These are phyloP conservation scores for Saccostrea echinata DNA, from an alignment of 1,140 invertebrate genomes.

Conservation along the genomic window DNA sequence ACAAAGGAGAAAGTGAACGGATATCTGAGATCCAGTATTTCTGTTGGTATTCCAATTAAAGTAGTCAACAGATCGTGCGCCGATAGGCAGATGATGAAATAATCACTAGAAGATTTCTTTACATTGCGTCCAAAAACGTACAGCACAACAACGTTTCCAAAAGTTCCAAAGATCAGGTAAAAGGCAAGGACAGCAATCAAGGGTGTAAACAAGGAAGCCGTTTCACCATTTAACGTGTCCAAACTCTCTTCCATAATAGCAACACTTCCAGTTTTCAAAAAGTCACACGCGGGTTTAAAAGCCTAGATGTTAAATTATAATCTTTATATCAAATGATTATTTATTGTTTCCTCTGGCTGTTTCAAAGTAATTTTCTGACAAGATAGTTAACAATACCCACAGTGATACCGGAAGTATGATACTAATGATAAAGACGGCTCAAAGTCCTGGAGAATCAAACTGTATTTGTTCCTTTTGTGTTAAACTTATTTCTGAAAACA, in stretches of 20 bases:
- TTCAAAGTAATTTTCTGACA: no score
- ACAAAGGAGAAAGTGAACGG: not conserved
- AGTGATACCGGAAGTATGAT: no score
- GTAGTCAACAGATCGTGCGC: not conserved
- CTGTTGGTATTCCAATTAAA: conserved; percentile 11
- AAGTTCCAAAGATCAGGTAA: not conserved
- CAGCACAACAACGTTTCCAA: not conserved
- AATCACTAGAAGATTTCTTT: not conserved
- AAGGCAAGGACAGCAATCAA: not conserved
- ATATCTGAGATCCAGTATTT: not conserved
- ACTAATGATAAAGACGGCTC: no score
- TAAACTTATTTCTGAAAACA: no score
- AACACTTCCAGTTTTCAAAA: not conserved
- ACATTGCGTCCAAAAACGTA: not conserved
- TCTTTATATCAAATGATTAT: no score
- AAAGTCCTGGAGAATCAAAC: no score
- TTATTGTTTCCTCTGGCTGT: no score
- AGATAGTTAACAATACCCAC: no score
- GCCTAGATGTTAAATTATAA: no score
- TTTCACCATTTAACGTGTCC: not conserved
- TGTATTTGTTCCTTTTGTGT: no score
- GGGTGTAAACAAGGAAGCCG: not conserved
- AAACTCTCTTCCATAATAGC: not conserved
- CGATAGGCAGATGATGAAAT: conserved; percentile 8
- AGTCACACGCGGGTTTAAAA: no score